These are phyloP conservation scores for Entomobrya proxima DNA, from an alignment of 2,888 invertebrate genomes.

Conservation along the genomic window DNA sequence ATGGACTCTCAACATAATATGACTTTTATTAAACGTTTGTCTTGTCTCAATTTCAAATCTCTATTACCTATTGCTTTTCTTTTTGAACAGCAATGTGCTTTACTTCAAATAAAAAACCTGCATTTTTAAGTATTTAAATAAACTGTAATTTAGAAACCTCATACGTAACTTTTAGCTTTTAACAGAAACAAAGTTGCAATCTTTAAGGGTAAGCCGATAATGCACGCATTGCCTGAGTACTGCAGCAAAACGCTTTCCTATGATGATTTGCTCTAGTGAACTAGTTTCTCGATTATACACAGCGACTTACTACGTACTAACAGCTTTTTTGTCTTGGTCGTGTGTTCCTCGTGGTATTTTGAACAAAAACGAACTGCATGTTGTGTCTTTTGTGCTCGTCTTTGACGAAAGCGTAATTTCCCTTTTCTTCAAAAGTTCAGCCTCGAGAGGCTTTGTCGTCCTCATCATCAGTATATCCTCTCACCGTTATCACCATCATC, in stretches of 20 bases:
- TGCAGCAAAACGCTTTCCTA: slow-evolving; percentile 44
- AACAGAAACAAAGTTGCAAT: too few species aligned
- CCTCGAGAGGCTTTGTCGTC: slow-evolving; percentile 30
- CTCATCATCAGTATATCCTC: neutral
- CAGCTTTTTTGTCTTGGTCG: neutral
- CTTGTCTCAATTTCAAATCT: slow-evolving; percentile 21
- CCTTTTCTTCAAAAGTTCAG: slow-evolving; percentile 57
- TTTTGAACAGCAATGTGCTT: neutral
- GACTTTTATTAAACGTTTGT: neutral
- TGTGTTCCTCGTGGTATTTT: slow-evolving; percentile 14
- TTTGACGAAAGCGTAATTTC: slow-evolving; percentile 42
- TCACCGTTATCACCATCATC: slow-evolving; percentile 13
- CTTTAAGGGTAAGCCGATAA: too few species aligned
- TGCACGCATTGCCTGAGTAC: too few species aligned
- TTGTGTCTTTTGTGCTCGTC: neutral
- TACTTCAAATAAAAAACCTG: neutral
- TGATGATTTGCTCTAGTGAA: slow-evolving; percentile 65
- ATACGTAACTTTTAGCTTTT: too few species aligned
- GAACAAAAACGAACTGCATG: slow-evolving; percentile 10
- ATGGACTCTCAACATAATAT: neutral
- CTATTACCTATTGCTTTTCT: slow-evolving; percentile 9
- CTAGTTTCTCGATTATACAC: slow-evolving; percentile 41
- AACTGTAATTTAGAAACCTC: too few species aligned
- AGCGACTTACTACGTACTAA: neutral
- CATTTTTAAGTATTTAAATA: neutral